Base-by-base conservation (phyloP, 2,113 vertebrate species). In the Erythrocercus mccallii region DNA sequence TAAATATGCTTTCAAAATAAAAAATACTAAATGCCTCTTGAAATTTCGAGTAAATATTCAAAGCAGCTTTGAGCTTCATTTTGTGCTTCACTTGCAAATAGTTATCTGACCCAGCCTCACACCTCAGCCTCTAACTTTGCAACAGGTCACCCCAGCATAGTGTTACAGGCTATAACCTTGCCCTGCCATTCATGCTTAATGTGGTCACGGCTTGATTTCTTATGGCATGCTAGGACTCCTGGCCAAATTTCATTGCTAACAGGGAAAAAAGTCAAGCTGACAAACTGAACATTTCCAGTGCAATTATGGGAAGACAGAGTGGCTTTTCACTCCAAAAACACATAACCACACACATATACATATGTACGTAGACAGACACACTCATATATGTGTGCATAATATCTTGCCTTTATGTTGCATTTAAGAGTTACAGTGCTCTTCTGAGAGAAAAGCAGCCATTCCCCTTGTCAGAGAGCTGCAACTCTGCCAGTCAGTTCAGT, bases 91-190 rank as follows among this genome's bases (percentile, higher is more conserved):
- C 30, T 87, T 87, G 78, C 80, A 61, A 83, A 30, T 16, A 53
- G 44, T 86, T 86, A 54, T 45, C 60, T 89, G 68, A 85, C 18
- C 58, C 72, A 88, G 62, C n/a, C 83, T 82, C 66, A 56, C 92
- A 93, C 81, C 66, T 93, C 58, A 58, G 82, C 68, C 74, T 94
- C 69, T 54, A 54, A 62, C 58, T 72, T 91, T 72, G 62, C 54
- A 50, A 33, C 65, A 81, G 88, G 89, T 91, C 93, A 74, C 42
- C 24, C 6, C 86, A 79, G 89, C 84, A 35, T 83, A 81, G 81
- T 25, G 65, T 87, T 74, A 88, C 92, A 64, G 10, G 91, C 65
- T 83, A 2, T 44, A 88, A 86, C 91, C 76, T 82, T 88, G 82
- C 69, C 68, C 80, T 84, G 76, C 84, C 66, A 58, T 42, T 86